These are phyloP conservation scores for Habroteleia sp. DNA, from an alignment of 2,888 invertebrate genomes.

Conservation along the genomic window DNA sequence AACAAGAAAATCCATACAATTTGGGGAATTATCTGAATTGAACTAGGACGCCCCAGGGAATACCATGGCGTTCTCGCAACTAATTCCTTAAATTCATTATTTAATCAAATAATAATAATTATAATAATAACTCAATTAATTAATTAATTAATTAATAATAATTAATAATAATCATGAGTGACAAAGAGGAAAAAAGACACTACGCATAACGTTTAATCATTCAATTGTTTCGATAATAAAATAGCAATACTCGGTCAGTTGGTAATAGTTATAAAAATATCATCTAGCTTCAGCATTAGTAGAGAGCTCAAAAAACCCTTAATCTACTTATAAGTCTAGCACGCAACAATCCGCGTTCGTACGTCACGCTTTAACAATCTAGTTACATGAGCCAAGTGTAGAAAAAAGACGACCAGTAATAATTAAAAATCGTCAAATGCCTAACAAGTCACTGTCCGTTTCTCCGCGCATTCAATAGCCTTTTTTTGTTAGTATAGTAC, in stretches of 20 bases:
- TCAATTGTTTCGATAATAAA: slow-evolving; percentile 73
- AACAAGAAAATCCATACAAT: slow-evolving; percentile 1
- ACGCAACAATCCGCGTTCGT: slow-evolving; percentile 45
- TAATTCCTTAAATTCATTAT: slow-evolving; percentile 70
- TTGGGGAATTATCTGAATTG: background rate
- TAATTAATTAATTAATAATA: slow-evolving; percentile 38
- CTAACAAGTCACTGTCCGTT: slow-evolving; percentile 76
- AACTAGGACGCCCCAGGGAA: background rate
- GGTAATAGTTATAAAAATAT: slow-evolving; percentile 77
- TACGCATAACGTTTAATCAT: slow-evolving; percentile 69
- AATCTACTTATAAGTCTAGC: slow-evolving; percentile 70
- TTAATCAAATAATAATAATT: slow-evolving; percentile 37
- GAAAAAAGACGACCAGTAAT: slow-evolving; percentile 58
- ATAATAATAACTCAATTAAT: slow-evolving; percentile 45
- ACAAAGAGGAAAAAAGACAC: slow-evolving; percentile 64
- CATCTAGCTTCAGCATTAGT: slow-evolving; percentile 74
- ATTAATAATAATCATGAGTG: slow-evolving; percentile 56
- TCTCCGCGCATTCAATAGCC: slow-evolving; percentile 59
- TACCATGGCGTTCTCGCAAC: slow-evolving; percentile 70
- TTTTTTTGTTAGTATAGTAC: slow-evolving; percentile 29
- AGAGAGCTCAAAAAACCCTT: slow-evolving; percentile 74
- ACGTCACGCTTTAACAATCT: slow-evolving; percentile 68
- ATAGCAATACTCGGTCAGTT: slow-evolving; percentile 79
- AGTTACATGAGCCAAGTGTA: slow-evolving; percentile 69
- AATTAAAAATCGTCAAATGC: slow-evolving; percentile 71